Base-by-base conservation (phyloP, 2,888 invertebrate species). In the Tigriopus californicus region DNA sequence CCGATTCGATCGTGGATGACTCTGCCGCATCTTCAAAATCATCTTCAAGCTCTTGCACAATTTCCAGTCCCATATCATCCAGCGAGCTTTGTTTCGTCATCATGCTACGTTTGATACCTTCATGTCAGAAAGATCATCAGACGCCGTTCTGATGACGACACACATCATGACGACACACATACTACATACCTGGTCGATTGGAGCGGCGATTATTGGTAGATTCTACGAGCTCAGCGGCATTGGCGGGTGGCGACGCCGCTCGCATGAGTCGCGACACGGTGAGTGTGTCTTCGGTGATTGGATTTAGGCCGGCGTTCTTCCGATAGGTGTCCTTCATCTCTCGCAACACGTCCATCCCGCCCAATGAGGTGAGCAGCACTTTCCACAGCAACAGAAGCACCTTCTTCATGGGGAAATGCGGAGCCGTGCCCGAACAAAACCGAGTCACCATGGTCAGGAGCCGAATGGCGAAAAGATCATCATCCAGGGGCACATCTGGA, bases 401-500 rank as follows among this genome's bases (percentile, higher is more conserved):
- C 74, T 98, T 99, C 71, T 94, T 95, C 81, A 98, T 95, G 2
- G 98, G 98, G 73, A 92, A 97, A 74, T 97, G 94, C 18, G 95
- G 91, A 6, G 90, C 86, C 25, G 85, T 82, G 1, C 95, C 95
- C 65, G 90, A 88, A 73, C 97, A 97, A 69, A 97, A 91, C 65
- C 85, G 80, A 41, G 92, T 92, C 33, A 97, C 88, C 95, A 98
- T 95, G 63, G 87, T 84, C 61, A 98, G 78, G 58, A 98, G 75
- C 68, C 90, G 87, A 2, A 94, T 82, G 42, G 87, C 82, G 33
- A 95, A 71, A 61, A 90, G 72, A 70, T 92, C 92, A 13, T 60
- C 63, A 90, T 25, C 82, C 80, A 58, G 75, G 71, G 8, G 78
- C 74, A 67, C 75, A 74, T 20, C 56, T 54, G 20, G 44, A n/a